phyloP scores from a whole-genome alignment of 2,113 vertebrate genomes.

The Caranx melampygus region DNA sequence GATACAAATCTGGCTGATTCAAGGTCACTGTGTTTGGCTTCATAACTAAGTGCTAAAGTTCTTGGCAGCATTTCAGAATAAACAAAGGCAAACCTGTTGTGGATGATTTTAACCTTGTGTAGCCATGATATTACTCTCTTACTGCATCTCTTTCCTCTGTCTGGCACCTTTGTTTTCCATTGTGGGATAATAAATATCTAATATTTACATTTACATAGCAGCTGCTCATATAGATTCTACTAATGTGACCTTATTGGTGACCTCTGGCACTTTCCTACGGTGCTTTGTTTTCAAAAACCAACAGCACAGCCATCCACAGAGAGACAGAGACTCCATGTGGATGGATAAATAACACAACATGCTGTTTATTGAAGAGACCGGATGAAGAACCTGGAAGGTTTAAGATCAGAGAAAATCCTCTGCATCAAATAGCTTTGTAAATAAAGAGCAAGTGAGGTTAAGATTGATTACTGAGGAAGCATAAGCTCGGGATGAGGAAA shows the following conservation, averaged over 20 bases:
- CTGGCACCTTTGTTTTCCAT: slow-evolving; percentile 7
- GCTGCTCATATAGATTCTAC: slow-evolving; percentile 36
- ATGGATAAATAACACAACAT: slow-evolving; percentile 55
- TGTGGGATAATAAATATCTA: slow-evolving; percentile 34
- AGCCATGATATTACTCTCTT: slow-evolving; percentile 15
- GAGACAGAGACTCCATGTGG: slow-evolving; percentile 9
- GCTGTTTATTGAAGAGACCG: slow-evolving; percentile 36
- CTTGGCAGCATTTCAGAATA: slow-evolving; percentile 60
- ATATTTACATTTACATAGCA: slow-evolving; percentile 60
- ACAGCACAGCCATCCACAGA: slow-evolving; percentile 26
- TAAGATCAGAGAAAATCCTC: slow-evolving; percentile 45
- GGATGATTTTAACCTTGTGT: slow-evolving; percentile 46
- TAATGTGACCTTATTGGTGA: slow-evolving; percentile 53
- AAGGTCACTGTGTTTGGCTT: slow-evolving; percentile 60
- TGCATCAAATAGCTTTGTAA: slow-evolving; percentile 42
- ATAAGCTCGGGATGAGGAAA: slow-evolving; percentile 26
- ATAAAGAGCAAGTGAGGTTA: slow-evolving; percentile 54
- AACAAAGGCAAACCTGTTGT: slow-evolving; percentile 50
- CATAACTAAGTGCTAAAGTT: slow-evolving; percentile 43
- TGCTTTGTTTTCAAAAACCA: slow-evolving; percentile 44
- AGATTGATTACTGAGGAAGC: slow-evolving; percentile 42
- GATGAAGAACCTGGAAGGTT: slow-evolving; percentile 39
- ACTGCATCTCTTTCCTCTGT: background rate
- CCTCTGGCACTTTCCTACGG: slow-evolving; percentile 26
- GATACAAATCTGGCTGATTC: slow-evolving; percentile 35